Percentiles rank a stretch among this genome's conserved stretches.
phyloP scores from a whole-genome alignment of 1,140 invertebrate genomes.

The Carposina sasakii region DNA sequence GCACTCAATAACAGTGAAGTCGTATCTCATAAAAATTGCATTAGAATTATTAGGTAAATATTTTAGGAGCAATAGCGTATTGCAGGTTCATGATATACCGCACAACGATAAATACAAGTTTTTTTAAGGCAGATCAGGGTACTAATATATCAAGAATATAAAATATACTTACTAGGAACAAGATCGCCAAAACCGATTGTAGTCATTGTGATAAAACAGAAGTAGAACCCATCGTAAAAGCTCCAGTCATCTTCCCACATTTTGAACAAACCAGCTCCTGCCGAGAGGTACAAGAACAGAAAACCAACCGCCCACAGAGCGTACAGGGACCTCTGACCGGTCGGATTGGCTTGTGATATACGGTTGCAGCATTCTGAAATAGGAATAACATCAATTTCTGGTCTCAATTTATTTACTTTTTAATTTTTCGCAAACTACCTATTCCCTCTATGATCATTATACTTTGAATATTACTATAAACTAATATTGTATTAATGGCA shows the following conservation, averaged over 20 bases:
- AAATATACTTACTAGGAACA: conserved; percentile 87
- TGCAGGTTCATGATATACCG: too few species aligned
- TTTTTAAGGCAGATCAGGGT: not conserved
- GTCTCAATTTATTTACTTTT: too few species aligned
- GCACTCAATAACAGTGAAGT: too few species aligned
- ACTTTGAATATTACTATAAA: too few species aligned
- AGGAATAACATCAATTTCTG: too few species aligned
- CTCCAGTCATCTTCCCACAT: conserved; percentile 91
- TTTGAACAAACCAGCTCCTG: conserved; percentile 82
- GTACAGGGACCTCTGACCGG: conserved; percentile 75
- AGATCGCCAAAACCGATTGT: conserved; percentile 95
- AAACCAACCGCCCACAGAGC: conserved; percentile 81
- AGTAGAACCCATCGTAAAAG: conserved; percentile 95
- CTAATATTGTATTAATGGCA: too few species aligned
- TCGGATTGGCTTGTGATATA: conserved; percentile 51
- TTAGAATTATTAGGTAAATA: too few species aligned
- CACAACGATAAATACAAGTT: not conserved
- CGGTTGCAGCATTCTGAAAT: conserved; percentile 55
- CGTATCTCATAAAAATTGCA: too few species aligned
- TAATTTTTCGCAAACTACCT: too few species aligned
- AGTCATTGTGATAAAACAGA: conserved; percentile 96
- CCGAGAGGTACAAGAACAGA: conserved; percentile 84
- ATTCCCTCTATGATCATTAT: too few species aligned
- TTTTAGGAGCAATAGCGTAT: too few species aligned
- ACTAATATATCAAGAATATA: too few species aligned